Conservation (phyloP, 2,113 vertebrate species). For the Alethe diademata region DNA sequence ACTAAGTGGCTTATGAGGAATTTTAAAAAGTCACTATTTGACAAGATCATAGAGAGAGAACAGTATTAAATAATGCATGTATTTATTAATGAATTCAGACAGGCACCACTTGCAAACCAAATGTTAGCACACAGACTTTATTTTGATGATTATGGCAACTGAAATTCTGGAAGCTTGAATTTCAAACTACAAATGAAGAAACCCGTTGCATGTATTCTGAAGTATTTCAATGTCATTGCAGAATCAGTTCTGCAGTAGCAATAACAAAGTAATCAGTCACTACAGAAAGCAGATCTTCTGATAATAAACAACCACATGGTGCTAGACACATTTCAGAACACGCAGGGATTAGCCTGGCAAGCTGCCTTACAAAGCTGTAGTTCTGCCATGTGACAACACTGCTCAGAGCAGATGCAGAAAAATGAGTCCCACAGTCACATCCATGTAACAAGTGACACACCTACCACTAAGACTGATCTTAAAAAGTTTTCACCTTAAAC, state of each 20-base stretch:
- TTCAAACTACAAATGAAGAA: neutral
- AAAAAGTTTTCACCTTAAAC: neutral
- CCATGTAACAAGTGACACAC: neutral
- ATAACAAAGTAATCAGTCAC: neutral
- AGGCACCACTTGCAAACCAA: neutral
- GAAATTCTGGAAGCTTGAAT: neutral
- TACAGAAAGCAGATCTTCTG: slow-evolving; percentile 15
- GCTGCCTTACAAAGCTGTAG: neutral
- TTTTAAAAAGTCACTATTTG: neutral
- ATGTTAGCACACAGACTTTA: neutral
- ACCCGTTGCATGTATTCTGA: neutral
- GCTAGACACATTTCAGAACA: neutral
- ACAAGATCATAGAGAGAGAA: neutral
- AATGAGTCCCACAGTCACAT: neutral
- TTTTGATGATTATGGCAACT: neutral
- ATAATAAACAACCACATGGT: neutral
- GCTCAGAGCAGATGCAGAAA: neutral
- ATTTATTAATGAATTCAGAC: neutral
- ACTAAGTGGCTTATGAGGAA: neutral
- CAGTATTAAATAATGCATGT: neutral
- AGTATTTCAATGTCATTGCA: neutral
- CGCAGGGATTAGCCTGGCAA: neutral
- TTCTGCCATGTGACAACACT: neutral
- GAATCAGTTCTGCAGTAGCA: neutral
- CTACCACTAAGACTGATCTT: neutral